Evolutionary conservation across 1,140 invertebrate genomes (phyloP).

Genomic region (Gonioctena quinquepunctata): DNA sequence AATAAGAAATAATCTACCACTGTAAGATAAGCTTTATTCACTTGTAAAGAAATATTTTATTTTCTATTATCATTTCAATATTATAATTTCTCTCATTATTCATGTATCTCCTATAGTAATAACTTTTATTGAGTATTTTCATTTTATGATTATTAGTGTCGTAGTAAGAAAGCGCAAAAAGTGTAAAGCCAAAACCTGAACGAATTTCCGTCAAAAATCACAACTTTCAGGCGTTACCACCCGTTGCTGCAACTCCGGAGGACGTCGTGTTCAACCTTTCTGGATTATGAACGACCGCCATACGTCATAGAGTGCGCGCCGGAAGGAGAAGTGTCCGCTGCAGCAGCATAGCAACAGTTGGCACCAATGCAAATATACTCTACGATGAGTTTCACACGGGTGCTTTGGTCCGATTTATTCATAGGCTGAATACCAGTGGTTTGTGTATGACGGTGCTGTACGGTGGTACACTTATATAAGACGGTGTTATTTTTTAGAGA

Average conservation of each 20-base stretch:
- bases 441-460: too few relatives aligned
- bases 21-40: too few relatives aligned
- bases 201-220: not conserved
- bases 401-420: not conserved
- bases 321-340: constrained; percentile 4
- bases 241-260: constrained; percentile 1
- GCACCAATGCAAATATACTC: constrained; percentile 6
- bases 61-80: too few relatives aligned
- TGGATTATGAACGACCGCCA: constrained; percentile 10
- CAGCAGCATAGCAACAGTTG: constrained; percentile 5
- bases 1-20: too few relatives aligned
- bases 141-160: not conserved
- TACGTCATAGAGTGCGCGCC: constrained; percentile 1
- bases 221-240: constrained; percentile 1
- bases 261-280: constrained; percentile 11
- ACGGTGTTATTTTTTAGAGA: too few relatives aligned
- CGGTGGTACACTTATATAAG: too few relatives aligned
- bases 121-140: not conserved
- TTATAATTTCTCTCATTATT: too few relatives aligned
- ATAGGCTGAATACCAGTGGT: too few relatives aligned
- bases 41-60: too few relatives aligned
- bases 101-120: too few relatives aligned
- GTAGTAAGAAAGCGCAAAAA: not conserved
- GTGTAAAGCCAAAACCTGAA: not conserved
- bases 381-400: not conserved